A percentile compares a stretch with the other conserved stretches of the same genome.
These are phyloP conservation scores for Aphodius granarius DNA, from an alignment of 2,888 invertebrate species.

Conservation along the genomic window DNA sequence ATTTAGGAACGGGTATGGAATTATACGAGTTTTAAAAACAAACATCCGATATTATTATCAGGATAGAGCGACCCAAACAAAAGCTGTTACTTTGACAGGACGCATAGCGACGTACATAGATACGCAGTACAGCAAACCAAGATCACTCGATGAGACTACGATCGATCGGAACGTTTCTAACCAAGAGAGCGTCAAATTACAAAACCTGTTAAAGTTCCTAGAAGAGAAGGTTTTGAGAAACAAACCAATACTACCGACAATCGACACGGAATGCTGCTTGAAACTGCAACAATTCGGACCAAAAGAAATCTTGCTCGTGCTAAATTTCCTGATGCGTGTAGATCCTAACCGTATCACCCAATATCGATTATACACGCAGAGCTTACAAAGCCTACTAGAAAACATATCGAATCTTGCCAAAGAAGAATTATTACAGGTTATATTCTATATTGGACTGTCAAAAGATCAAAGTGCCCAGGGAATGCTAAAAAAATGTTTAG, in stretches of 20 bases:
- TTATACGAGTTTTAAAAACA: neutral
- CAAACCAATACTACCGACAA: constrained; percentile 4
- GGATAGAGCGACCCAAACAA: neutral
- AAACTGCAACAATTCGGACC: constrained; percentile 38
- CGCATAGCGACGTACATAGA: neutral
- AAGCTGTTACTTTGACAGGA: neutral
- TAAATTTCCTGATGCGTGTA: constrained; percentile 44
- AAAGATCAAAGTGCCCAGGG: constrained; percentile 41
- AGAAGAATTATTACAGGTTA: constrained; percentile 46
- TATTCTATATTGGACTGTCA: constrained; percentile 50
- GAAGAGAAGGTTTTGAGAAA: neutral
- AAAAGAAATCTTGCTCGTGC: constrained; percentile 40
- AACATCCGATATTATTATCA: neutral
- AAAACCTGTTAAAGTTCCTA: neutral
- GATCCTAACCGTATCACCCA: constrained; percentile 44
- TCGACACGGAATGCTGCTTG: constrained; percentile 47
- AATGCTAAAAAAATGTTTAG: constrained; percentile 43
- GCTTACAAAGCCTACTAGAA: constrained; percentile 39
- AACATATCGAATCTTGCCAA: constrained; percentile 38
- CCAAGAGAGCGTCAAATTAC: neutral
- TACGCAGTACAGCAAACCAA: neutral
- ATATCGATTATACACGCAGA: constrained; percentile 43
- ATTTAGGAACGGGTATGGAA: neutral
- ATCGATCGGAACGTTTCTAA: neutral
- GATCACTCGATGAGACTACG: neutral